Evolutionary conservation across 2,888 invertebrate species (phyloP).

Genomic region (Eupithecia dodoneata): DNA sequence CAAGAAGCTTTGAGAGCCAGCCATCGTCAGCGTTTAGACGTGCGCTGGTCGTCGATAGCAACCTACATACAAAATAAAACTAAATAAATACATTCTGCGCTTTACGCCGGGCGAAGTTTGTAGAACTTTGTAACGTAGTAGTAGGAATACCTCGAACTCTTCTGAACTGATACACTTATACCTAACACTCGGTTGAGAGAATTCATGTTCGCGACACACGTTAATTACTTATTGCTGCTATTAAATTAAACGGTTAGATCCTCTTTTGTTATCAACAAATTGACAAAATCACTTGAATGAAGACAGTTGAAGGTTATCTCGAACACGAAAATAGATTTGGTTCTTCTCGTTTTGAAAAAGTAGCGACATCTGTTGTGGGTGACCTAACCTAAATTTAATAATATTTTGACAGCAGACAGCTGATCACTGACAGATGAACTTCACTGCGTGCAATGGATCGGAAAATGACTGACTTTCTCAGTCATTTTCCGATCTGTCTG

Average conservation of each 20-base stretch:
- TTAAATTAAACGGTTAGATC: constrained; percentile 52
- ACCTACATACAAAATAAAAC: constrained; percentile 69
- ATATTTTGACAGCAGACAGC: constrained; percentile 28
- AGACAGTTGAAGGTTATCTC: constrained; percentile 83
- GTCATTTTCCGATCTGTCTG: too few species aligned
- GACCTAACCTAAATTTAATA: constrained; percentile 47
- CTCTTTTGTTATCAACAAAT: constrained; percentile 75
- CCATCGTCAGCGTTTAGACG: constrained; percentile 85
- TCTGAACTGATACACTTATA: constrained; percentile 66
- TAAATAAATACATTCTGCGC: constrained; percentile 51
- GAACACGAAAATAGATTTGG: constrained; percentile 63
- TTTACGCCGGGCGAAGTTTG: constrained; percentile 51
- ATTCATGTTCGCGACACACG: constrained; percentile 65
- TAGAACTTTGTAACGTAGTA: not conserved
- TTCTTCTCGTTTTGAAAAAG: constrained; percentile 48
- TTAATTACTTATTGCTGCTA: constrained; percentile 32
- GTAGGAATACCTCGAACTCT: constrained; percentile 69
- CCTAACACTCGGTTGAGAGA: constrained; percentile 69
- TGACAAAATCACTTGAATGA: constrained; percentile 83
- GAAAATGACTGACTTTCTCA: too few species aligned
- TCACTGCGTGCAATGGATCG: constrained; percentile 14
- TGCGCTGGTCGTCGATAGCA: constrained; percentile 70
- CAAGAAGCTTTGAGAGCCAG: constrained; percentile 95
- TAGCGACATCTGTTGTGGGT: constrained; percentile 67
- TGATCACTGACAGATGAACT: constrained; percentile 38